phyloP scores from a whole-genome alignment of 2,888 invertebrate genomes.

The Sialis lutaria region DNA sequence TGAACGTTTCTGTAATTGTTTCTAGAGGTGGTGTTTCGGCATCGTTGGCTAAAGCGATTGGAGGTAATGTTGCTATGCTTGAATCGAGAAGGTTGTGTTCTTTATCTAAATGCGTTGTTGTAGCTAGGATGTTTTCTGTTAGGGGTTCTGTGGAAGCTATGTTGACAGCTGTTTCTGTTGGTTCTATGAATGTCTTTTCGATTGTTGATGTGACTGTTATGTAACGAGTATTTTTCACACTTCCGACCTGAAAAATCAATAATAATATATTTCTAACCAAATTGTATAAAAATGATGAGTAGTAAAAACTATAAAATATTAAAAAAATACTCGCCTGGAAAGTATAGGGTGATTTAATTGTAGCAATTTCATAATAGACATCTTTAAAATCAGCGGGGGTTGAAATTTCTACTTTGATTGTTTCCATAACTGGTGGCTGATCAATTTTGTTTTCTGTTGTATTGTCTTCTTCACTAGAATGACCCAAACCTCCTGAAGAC shows the following conservation, averaged over 20 bases:
- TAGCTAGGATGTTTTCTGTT: constrained; percentile 75
- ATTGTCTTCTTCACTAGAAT: constrained; percentile 35
- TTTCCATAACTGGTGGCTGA: constrained; percentile 49
- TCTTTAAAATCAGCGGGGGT: constrained; percentile 74
- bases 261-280: not conserved
- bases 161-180: constrained; percentile 31
- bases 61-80: constrained; percentile 67
- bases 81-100: constrained; percentile 51
- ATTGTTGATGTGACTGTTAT: constrained; percentile 76
- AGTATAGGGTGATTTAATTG: constrained; percentile 75
- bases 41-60: constrained; percentile 56
- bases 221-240: constrained; percentile 71
- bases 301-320: too few relatives aligned
- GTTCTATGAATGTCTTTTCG: constrained; percentile 52
- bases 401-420: constrained; percentile 74
- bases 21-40: constrained; percentile 74
- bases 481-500: constrained; percentile 39
- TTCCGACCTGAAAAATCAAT: constrained; percentile 49
- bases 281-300: not conserved
- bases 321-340: constrained; percentile 50
- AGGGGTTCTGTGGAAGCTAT: constrained; percentile 51
- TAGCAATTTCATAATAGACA: constrained; percentile 77
- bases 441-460: constrained; percentile 46
- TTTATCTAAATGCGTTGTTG: constrained; percentile 52
- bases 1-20: constrained; percentile 79